These are phyloP conservation scores for Austrofundulus limnaeus DNA, from an alignment of 2,113 vertebrate genomes.

Conservation along the genomic window DNA sequence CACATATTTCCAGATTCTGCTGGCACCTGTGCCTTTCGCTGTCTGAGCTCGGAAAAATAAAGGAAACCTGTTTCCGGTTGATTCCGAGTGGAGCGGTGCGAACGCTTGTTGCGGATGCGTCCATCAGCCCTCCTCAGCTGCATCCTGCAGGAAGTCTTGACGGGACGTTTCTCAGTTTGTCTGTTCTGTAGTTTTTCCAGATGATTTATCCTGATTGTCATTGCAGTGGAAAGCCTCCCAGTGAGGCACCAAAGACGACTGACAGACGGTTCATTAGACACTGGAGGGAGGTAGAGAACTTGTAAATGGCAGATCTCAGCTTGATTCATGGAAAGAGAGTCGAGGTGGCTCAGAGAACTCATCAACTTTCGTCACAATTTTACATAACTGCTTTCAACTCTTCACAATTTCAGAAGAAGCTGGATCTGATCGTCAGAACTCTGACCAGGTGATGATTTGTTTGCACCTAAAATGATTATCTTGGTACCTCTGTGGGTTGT, in stretches of 20 bases:
- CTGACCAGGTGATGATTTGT: no score
- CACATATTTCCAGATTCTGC: not conserved
- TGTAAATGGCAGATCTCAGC: conserved; percentile 9
- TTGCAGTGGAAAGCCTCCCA: conserved; percentile 11
- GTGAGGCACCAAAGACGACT: not conserved
- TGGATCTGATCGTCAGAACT: no score
- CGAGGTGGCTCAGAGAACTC: no score
- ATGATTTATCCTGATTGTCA: conserved; percentile 15
- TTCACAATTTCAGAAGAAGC: no score
- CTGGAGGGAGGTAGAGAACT: not conserved
- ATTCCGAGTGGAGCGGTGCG: not conserved
- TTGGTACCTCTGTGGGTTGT: no score
- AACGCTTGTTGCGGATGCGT: conserved; percentile 1
- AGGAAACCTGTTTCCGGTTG: not conserved
- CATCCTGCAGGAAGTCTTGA: not conserved
- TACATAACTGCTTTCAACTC: not conserved
- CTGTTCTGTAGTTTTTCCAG: not conserved
- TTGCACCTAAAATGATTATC: no score
- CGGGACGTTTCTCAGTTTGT: not conserved
- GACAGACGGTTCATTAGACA: conserved; percentile 22
- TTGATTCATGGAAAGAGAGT: not conserved
- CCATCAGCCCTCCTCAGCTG: not conserved
- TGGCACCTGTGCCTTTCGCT: not conserved
- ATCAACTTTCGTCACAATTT: not conserved
- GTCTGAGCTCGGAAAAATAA: not conserved